phyloP scores from a whole-genome alignment of 2,797 vertebrate species.

The Cuculus canorus region DNA sequence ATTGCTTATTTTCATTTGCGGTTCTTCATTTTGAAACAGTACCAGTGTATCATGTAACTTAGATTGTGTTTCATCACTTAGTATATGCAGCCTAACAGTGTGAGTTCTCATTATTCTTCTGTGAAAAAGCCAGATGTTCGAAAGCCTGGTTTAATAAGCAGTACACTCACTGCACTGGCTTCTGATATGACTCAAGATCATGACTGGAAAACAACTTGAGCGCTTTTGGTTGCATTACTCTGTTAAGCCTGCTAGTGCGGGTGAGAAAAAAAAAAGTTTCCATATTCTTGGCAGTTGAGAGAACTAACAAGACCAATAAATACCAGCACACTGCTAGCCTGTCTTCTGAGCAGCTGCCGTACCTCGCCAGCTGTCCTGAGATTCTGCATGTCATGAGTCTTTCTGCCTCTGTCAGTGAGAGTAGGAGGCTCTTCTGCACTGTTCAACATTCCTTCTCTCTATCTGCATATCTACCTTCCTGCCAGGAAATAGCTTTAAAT shows the following conservation, averaged over 20 bases:
- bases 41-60: neutral
- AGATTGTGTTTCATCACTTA: neutral
- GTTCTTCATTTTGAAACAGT: neutral
- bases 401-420: neutral
- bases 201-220: neutral
- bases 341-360: neutral
- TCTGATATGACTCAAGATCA: conserved; percentile 30
- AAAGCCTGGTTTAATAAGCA: conserved; percentile 1
- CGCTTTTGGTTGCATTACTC: neutral
- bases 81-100: neutral
- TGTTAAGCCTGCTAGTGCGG: neutral
- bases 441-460: neutral
- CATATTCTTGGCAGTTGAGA: neutral
- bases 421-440: neutral
- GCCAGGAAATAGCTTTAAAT: conserved; percentile 30
- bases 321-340: neutral
- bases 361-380: neutral
- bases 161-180: neutral
- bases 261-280: neutral
- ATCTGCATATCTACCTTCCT: neutral
- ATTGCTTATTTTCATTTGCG: conserved; percentile 22
- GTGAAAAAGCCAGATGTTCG: neutral
- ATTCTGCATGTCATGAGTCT: neutral
- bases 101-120: neutral
- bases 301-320: neutral